Base-by-base conservation (phyloP, 2,888 invertebrate genomes). In the Branchipolynoe longqiensis region DNA sequence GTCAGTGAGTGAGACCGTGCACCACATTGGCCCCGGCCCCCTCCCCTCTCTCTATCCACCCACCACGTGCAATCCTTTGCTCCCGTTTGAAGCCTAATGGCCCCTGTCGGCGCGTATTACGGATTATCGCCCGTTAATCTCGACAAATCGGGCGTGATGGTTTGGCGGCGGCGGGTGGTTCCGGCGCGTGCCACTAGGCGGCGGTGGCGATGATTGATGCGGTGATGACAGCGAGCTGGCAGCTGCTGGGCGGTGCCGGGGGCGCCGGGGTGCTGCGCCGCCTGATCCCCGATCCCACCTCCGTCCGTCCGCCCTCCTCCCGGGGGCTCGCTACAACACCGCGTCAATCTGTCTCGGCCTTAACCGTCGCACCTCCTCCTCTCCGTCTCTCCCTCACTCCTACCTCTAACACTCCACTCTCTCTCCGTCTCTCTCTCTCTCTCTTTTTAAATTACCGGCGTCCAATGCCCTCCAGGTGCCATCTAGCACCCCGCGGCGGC, bases 101-200 rank as follows among this genome's bases (percentile, higher is more conserved):
- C n/a, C n/a, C n/a, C n/a, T n/a, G n/a, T n/a, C n/a, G n/a, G n/a
- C n/a, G 48, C 62, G 12, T 25, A n/a, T 62, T 62, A 62, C 18
- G 31, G n/a, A 25, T 62, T 25, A 62, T 62, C 62, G 28, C 62
- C 28, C 31, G 62, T 62, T 62, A 62, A 62, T 62, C 62, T 62
- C 25, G 62, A 31, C n/a, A 48, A 18, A 48, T 48, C 62, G 62
- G n/a, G 28, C n/a, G 56, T 31, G 62, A 62, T 62, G 28, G 31
- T 12, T 62, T 62, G 31, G 48, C 8, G 8, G 48, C 18, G 58
- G 22, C 4, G 58, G 18, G 14, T 58, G 25, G 69, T 69, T 69
- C 69, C 69, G 69, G 69, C n/a, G 33, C 14, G n/a, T 14, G 36
- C 69, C 69, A n/a, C 36, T n/a, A 69, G 69, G 38, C 36, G 69